Conservation (phyloP, 2,113 vertebrate species). For the Salvator merianae region DNA sequence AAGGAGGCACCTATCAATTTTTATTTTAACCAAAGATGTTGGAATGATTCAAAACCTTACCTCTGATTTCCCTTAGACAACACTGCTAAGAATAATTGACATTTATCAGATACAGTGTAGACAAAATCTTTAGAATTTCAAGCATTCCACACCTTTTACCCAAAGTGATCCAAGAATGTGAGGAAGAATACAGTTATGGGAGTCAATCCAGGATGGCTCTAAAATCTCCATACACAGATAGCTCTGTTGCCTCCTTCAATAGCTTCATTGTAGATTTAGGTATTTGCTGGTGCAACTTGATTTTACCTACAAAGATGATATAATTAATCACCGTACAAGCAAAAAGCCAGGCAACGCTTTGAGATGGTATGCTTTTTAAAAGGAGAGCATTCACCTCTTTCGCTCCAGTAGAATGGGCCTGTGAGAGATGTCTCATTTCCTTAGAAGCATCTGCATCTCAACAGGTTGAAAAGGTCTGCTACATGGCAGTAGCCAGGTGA, state of each 20-base stretch:
- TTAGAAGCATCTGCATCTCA: neutral
- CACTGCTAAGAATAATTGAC: neutral
- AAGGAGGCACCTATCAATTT: too few species aligned
- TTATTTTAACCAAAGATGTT: neutral
- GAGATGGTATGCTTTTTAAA: neutral
- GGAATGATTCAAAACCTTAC: neutral
- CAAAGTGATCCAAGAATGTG: neutral
- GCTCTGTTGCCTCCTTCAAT: constrained; percentile 57
- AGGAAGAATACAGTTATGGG: neutral
- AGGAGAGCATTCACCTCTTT: neutral
- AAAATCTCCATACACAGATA: constrained; percentile 66
- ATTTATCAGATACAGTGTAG: neutral
- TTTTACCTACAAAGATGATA: constrained; percentile 59
- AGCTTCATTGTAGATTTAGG: constrained; percentile 46
- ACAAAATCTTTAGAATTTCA: neutral
- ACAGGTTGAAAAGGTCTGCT: neutral
- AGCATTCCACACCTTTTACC: too few species aligned
- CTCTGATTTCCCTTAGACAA: neutral
- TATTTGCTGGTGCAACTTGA: constrained; percentile 53
- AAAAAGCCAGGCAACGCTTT: neutral
- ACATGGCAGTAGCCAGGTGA: neutral
- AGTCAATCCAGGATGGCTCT: constrained; percentile 69
- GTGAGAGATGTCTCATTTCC: neutral
- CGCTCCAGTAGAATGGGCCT: neutral
- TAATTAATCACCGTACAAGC: neutral